These are phyloP conservation scores for Chironomus striatipennis DNA, from an alignment of 1,140 invertebrate species.

Conservation along the genomic window DNA sequence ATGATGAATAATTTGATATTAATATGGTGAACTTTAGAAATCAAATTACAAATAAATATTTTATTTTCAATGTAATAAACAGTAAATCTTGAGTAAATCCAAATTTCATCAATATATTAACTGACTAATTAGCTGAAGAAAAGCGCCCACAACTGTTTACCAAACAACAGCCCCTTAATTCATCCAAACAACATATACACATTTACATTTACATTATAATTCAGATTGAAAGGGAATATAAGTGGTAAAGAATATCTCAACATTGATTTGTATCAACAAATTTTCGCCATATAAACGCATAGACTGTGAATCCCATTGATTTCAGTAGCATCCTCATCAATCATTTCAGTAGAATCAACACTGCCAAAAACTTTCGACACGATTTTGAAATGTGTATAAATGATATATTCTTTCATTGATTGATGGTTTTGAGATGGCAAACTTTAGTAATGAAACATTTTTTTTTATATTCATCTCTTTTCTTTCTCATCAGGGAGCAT, in stretches of 20 bases:
- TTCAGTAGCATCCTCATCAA: slow-evolving; percentile 19
- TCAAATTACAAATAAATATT: no score
- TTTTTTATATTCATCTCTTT: neutral
- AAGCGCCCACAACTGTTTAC: no score
- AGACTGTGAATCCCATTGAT: neutral
- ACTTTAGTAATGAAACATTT: slow-evolving; percentile 11
- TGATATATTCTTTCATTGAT: slow-evolving; percentile 16
- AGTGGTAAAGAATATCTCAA: neutral
- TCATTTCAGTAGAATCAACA: slow-evolving; percentile 17
- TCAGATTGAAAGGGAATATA: no score
- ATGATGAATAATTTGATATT: no score
- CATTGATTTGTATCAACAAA: slow-evolving; percentile 24
- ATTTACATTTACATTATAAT: no score
- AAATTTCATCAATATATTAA: no score
- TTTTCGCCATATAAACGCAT: neutral
- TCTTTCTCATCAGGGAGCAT: neutral
- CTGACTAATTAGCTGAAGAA: no score
- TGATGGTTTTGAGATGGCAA: slow-evolving; percentile 16
- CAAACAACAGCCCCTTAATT: no score
- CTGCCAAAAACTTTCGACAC: slow-evolving; percentile 17
- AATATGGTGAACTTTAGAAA: no score
- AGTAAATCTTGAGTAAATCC: no score
- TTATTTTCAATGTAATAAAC: no score
- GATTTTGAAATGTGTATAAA: slow-evolving; percentile 19
- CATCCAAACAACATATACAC: no score